Evolutionary conservation across 2,797 vertebrate genomes (phyloP), one percentile per base, ranked within the genome.

Genomic region (Danio choprae): DNA sequence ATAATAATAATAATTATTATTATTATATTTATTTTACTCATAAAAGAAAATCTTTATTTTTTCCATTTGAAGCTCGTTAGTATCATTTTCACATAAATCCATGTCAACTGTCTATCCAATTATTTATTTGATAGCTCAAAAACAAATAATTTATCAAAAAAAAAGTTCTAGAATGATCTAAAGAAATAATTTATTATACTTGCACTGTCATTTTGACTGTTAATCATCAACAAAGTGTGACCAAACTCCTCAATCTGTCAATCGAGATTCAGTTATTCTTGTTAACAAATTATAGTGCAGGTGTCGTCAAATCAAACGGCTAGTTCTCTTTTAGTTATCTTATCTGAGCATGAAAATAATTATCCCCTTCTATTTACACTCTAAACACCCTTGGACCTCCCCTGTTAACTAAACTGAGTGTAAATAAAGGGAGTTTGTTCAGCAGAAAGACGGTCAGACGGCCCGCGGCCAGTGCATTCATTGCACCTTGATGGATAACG

Each of bases 301-400:
- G 64, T 73, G 20, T 56, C 71, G 22, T 82, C 20, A 48, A 74
- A 77, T 69, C 55, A 15, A 77, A 46, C 43, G 5, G 7, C 22
- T 41, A 13, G 18, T 67, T 81, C 9, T 29, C 46, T 67, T 36
- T 77, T 55, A 29, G 29, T 63, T n/a, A 43, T 29, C 68, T 78
- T 83, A 72, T 80, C 70, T 36, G 36, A 64, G 69, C 58, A 77
- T 73, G 58, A 64, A 58, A 76, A 68, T 79, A 80, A 80, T 87
- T 56, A 63, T 55, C 59, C 71, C 58, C 20, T 58, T 6, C 75
- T 92, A 91, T 93, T 93, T 92, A 74, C 62, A 92, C 86, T 81
- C 41, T 13, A 89, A 93, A 94, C 86, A 87, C 87, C 87, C 44
- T n/a, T 51, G 44, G 86, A 86, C 86, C 82, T 81, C 84, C 87